A percentile compares a stretch with the other conserved stretches of the same genome.
Evolutionary conservation across 1,140 invertebrate genomes (phyloP).

Genomic region (Anthonomus grandis): DNA sequence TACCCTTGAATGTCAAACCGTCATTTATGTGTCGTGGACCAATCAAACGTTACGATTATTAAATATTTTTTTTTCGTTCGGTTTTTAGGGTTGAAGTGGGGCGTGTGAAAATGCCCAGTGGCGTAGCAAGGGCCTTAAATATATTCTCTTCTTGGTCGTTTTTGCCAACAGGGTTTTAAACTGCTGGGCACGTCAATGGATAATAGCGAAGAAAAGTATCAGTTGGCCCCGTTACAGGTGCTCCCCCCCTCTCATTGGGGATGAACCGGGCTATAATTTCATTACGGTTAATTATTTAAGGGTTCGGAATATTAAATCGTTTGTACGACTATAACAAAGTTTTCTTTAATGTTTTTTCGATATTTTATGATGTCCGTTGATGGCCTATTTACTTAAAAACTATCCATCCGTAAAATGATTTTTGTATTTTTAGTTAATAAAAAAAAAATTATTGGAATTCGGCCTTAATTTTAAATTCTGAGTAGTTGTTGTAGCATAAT

Average conservation of each 20-base stretch:
- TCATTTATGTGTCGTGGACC: slow-evolving; percentile 20
- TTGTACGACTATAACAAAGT: slow-evolving; percentile 15
- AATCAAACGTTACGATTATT: too few species aligned
- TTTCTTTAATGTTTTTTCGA: slow-evolving; percentile 26
- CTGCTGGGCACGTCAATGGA: too few species aligned
- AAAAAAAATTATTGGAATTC: too few species aligned
- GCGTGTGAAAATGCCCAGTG: neutral
- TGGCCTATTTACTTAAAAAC: neutral
- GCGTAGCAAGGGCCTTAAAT: neutral
- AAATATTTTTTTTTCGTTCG: slow-evolving; percentile 2
- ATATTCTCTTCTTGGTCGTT: neutral
- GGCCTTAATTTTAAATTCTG: too few species aligned
- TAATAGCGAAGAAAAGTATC: too few species aligned
- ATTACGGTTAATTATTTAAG: slow-evolving; percentile 23
- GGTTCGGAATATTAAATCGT: slow-evolving; percentile 24
- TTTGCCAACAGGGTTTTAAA: too few species aligned
- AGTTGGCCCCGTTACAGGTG: too few species aligned
- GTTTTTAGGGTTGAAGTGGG: slow-evolving; percentile 1
- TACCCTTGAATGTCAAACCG: neutral
- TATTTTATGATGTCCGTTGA: slow-evolving; percentile 2
- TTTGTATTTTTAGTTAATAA: too few species aligned
- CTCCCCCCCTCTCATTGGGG: slow-evolving; percentile 1
- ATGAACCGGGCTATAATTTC: slow-evolving; percentile 29
- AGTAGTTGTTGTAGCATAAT: too few species aligned
- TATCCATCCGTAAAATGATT: neutral